A percentile compares a stretch with the other conserved stretches of the same genome.
Evolutionary conservation across 2,797 vertebrate genomes (phyloP).

Genomic region (Allobates femoralis): DNA sequence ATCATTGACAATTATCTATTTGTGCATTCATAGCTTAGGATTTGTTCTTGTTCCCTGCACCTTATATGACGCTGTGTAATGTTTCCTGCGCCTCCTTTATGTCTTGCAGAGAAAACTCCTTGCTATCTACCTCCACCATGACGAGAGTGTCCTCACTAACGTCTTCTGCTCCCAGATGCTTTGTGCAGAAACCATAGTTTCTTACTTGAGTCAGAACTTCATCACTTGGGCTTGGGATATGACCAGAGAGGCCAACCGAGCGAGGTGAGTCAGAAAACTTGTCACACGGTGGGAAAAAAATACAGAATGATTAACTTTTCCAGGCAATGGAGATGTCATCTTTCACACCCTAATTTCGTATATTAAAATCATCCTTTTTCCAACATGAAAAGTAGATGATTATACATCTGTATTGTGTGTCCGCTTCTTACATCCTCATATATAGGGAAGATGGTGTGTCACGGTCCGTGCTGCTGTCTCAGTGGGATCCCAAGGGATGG

Average conservation of each 20-base stretch:
- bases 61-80: too few species aligned
- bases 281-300: not conserved
- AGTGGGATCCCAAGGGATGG: too few species aligned
- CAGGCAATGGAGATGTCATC: not conserved
- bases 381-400: too few species aligned
- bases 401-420: too few species aligned
- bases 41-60: not conserved
- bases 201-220: constrained; percentile 99
- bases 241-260: constrained; percentile 97
- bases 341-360: too few species aligned
- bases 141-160: constrained; percentile 98
- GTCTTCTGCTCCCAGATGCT: constrained; percentile 99
- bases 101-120: constrained; percentile 95
- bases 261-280: constrained; percentile 80
- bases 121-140: constrained; percentile 99
- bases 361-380: too few species aligned
- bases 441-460: too few species aligned
- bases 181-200: constrained; percentile 98
- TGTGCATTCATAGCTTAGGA: not conserved
- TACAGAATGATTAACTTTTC: not conserved
- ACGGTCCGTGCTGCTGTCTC: too few species aligned
- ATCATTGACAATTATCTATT: not conserved
- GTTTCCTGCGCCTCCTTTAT: constrained; percentile 26
- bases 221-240: constrained; percentile 99
- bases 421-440: too few species aligned